Evolutionary conservation across 2,113 vertebrate species (phyloP).

Genomic region (Mobula hypostoma): DNA sequence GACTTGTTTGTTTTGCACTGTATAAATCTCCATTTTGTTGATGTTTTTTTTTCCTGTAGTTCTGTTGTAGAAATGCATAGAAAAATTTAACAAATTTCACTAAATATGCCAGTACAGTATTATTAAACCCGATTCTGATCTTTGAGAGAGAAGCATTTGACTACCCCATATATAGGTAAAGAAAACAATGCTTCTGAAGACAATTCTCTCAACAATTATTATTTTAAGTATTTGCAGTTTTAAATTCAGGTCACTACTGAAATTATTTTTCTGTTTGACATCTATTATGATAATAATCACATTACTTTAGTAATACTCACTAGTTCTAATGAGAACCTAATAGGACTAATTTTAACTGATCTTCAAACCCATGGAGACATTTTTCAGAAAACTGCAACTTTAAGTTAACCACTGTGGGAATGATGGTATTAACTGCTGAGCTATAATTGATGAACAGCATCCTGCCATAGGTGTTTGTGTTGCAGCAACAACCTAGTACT

Average conservation of each 20-base stretch:
- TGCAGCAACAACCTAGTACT: too few relatives aligned
- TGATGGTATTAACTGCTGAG: too few relatives aligned
- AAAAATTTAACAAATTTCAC: too few relatives aligned
- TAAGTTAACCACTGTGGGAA: neutral
- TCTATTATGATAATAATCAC: neutral
- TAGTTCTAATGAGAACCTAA: neutral
- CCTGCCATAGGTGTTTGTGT: too few relatives aligned
- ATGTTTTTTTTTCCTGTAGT: too few relatives aligned
- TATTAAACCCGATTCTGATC: neutral
- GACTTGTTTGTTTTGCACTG: too few relatives aligned
- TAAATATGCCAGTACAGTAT: too few relatives aligned
- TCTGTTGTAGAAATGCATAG: too few relatives aligned
- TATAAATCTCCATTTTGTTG: too few relatives aligned
- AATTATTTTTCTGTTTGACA: neutral
- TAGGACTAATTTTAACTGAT: neutral
- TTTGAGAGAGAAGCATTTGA: neutral
- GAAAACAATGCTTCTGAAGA: neutral
- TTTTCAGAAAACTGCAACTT: neutral
- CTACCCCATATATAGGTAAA: neutral
- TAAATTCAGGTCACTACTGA: neutral
- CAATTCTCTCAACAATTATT: neutral
- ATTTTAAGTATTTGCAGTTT: neutral
- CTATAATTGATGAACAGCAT: too few relatives aligned
- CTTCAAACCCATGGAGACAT: neutral
- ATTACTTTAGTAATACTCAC: neutral